Conservation (phyloP, 2,888 invertebrate species). For the Steinernema hermaphroditum region DNA sequence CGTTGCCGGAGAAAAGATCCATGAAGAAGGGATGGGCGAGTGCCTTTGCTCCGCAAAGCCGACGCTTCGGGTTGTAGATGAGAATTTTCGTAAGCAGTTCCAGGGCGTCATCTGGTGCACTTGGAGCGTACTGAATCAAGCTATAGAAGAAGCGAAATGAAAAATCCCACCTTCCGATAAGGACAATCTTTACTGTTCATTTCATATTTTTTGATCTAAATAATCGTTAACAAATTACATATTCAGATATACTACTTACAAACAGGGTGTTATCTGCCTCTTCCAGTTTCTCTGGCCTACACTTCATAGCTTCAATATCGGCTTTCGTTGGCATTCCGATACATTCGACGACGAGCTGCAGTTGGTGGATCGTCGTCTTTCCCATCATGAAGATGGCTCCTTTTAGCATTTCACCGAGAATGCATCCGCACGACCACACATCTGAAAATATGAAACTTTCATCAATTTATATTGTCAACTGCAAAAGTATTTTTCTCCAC, state of each 20-base stretch:
- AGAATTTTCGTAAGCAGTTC: slow-evolving; percentile 41
- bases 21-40: slow-evolving; percentile 42
- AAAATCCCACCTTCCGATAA: background rate
- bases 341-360: slow-evolving; percentile 42
- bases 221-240: background rate
- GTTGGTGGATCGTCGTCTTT: slow-evolving; percentile 41
- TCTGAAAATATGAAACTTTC: too few relatives aligned
- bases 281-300: background rate
- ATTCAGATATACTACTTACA: background rate
- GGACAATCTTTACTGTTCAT: slow-evolving; percentile 12
- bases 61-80: slow-evolving; percentile 43
- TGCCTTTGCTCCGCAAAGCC: slow-evolving; percentile 42
- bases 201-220: background rate
- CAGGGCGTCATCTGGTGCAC: slow-evolving; percentile 37
- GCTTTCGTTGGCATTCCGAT: slow-evolving; percentile 40
- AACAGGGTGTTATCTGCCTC: background rate
- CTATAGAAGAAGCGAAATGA: background rate
- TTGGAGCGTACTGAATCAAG: slow-evolving; percentile 34
- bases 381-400: slow-evolving; percentile 47
- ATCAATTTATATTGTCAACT: too few relatives aligned
- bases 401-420: slow-evolving; percentile 49
- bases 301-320: slow-evolving; percentile 36
- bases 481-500: too few relatives aligned
- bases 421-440: slow-evolving; percentile 53
- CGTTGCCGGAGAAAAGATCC: slow-evolving; percentile 5